These are phyloP conservation scores for Kobus ellipsiprymnus DNA, from an alignment of 2,113 vertebrate genomes.

Conservation along the genomic window DNA sequence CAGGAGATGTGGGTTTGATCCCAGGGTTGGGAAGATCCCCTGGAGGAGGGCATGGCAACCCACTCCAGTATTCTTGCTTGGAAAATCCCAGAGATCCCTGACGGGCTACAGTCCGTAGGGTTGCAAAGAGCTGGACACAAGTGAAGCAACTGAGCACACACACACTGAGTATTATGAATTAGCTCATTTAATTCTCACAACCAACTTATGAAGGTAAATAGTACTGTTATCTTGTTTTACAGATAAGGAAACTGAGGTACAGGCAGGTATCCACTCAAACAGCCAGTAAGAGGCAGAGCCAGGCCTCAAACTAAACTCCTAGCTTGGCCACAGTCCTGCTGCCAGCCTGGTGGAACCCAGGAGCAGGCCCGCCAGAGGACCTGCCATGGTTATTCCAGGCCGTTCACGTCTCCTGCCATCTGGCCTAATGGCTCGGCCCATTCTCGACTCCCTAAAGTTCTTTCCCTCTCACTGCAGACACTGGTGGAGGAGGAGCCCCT, in stretches of 20 bases:
- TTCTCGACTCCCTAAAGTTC: background rate
- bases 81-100: background rate
- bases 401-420: background rate
- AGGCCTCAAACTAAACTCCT: background rate
- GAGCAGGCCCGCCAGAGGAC: background rate
- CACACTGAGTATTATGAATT: background rate
- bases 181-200: background rate
- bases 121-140: background rate
- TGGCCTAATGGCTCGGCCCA: background rate
- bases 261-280: background rate
- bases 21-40: background rate
- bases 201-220: background rate
- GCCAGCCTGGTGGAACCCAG: background rate
- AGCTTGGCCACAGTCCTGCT: background rate
- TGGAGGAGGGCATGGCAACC: background rate
- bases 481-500: slow-evolving; percentile 45
- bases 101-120: accelerated
- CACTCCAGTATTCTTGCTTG: background rate
- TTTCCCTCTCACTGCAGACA: slow-evolving; percentile 44
- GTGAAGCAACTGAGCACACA: background rate
- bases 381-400: background rate
- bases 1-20: background rate
- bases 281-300: background rate
- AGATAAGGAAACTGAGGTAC: background rate
- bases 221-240: background rate